phyloP scores from a whole-genome alignment of 64 coral and sea anemone species.

The Acropora tenuis region DNA sequence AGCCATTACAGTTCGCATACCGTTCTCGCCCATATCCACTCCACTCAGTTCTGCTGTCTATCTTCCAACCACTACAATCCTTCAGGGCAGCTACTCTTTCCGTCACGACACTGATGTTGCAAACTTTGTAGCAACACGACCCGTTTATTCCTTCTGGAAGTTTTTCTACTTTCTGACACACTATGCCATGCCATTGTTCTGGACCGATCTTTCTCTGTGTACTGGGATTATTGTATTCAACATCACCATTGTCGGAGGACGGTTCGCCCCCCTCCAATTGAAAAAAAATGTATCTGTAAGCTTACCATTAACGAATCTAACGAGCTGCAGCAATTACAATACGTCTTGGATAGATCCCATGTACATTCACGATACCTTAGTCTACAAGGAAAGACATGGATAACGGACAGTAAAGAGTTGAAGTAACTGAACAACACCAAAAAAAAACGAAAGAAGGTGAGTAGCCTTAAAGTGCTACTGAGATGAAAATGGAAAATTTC shows the following conservation, averaged over 20 bases:
- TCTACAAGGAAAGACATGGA: too few species aligned
- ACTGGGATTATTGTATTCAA: conserved; percentile 3
- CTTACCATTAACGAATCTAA: too few species aligned
- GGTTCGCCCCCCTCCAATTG: background rate
- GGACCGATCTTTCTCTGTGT: conserved; percentile 45
- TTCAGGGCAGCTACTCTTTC: conserved; percentile 14
- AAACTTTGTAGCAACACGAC: conserved; percentile 4
- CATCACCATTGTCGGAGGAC: background rate
- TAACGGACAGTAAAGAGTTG: too few species aligned
- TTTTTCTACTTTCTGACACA: background rate
- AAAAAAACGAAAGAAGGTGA: too few species aligned
- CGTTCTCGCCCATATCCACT: background rate
- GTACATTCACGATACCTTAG: too few species aligned
- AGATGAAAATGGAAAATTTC: too few species aligned
- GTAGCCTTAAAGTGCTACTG: too few species aligned
- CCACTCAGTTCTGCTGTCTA: conserved; percentile 29
- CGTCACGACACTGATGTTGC: background rate
- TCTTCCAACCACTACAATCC: conserved; percentile 68
- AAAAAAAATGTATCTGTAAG: background rate
- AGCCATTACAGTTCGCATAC: conserved; percentile 66
- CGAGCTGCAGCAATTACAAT: background rate
- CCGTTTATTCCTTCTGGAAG: conserved; percentile 47
- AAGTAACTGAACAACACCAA: too few species aligned
- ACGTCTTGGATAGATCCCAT: conserved; percentile 4
- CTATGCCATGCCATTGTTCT: conserved; percentile 24